Conservation (phyloP, 2,888 invertebrate species). For the Neria commutata region DNA sequence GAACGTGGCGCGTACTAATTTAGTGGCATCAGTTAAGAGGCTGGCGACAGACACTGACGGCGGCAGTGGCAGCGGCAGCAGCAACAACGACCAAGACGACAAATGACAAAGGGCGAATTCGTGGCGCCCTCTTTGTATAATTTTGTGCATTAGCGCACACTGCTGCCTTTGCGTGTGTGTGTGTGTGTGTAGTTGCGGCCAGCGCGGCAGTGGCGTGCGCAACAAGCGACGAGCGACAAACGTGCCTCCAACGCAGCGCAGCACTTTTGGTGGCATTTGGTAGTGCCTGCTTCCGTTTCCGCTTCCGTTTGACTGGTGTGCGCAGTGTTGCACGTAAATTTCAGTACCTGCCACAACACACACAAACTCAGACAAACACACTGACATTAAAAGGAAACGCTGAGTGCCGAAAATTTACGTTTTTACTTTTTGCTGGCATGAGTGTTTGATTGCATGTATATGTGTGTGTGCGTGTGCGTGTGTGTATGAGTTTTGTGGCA, state of each 20-base stretch:
- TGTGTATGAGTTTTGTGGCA: no score
- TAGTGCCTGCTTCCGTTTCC: constrained; percentile 48
- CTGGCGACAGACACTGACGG: constrained; percentile 18
- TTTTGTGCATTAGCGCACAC: constrained; percentile 18
- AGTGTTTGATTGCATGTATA: constrained; percentile 29
- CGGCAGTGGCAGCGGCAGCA: background rate
- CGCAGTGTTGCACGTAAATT: constrained; percentile 44
- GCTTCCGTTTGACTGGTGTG: constrained; percentile 44
- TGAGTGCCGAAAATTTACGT: no score
- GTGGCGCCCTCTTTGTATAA: constrained; percentile 14
- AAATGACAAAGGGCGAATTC: constrained; percentile 16
- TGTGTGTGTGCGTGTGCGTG: background rate
- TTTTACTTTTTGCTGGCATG: constrained; percentile 30
- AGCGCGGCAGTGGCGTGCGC: no score
- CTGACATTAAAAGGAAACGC: constrained; percentile 7
- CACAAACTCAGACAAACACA: constrained; percentile 20
- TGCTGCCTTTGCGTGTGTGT: no score
- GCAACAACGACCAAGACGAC: no score
- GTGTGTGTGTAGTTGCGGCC: no score
- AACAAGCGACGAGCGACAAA: no score
- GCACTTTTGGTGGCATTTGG: constrained; percentile 36
- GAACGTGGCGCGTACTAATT: constrained; percentile 23
- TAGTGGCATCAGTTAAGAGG: constrained; percentile 22
- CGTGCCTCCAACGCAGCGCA: no score
- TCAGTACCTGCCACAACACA: constrained; percentile 32